Evolutionary conservation across 2,888 invertebrate genomes (phyloP).

Genomic region (Mythimna ferrago): DNA sequence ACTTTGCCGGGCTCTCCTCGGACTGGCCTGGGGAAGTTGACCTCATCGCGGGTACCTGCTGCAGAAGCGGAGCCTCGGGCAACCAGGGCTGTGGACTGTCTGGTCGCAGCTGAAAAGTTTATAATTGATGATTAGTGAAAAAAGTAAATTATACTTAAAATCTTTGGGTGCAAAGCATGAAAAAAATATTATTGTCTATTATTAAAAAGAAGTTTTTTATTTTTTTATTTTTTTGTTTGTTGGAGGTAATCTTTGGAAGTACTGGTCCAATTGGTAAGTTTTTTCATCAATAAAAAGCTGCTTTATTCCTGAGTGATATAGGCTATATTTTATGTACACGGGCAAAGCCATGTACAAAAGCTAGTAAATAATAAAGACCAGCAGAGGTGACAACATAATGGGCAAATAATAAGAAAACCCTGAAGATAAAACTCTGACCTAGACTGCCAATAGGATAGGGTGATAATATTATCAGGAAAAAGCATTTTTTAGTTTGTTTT

Average conservation of each 20-base stretch:
- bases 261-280: too few relatives aligned
- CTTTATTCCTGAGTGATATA: too few relatives aligned
- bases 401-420: too few relatives aligned
- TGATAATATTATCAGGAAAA: not conserved
- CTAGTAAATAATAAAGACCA: not conserved
- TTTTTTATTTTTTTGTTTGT: too few relatives aligned
- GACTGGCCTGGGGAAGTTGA: conserved; percentile 94
- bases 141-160: not conserved
- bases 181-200: not conserved
- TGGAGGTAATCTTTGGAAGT: too few relatives aligned
- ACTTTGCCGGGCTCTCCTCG: conserved; percentile 94
- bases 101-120: conserved; percentile 80
- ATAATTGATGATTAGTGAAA: not conserved
- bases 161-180: not conserved
- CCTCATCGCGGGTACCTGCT: conserved; percentile 92
- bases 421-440: not conserved
- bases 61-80: conserved; percentile 88
- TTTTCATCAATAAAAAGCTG: too few relatives aligned
- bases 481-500: not conserved
- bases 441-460: not conserved
- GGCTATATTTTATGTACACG: too few relatives aligned
- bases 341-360: too few relatives aligned
- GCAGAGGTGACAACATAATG: not conserved
- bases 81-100: conserved; percentile 88
- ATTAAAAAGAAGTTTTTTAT: too few relatives aligned